Conservation (phyloP, 1,140 invertebrate species). For the Macrocentrus cingulum region DNA sequence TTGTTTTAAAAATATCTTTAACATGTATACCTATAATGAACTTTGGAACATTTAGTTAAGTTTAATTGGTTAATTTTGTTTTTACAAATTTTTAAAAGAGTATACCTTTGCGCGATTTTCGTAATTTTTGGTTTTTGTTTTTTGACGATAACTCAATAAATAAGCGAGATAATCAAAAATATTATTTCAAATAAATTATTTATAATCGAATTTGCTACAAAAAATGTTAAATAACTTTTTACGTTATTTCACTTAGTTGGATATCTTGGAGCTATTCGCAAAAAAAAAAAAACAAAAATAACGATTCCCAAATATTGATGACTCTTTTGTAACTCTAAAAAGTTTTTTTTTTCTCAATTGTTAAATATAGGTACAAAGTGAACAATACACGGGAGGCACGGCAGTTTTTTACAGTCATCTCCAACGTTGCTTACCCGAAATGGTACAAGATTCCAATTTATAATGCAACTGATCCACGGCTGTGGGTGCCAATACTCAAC, state of each 20-base stretch:
- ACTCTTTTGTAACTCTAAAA: neutral
- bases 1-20: neutral
- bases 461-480: slow-evolving; percentile 15
- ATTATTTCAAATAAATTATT: too few species aligned
- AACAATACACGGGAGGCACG: slow-evolving; percentile 30
- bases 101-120: too few species aligned
- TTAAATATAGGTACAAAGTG: slow-evolving; percentile 24
- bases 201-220: too few species aligned
- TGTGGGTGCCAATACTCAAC: slow-evolving; percentile 33
- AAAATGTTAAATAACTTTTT: neutral
- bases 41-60: neutral
- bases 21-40: neutral
- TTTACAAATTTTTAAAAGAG: too few species aligned
- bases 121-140: too few species aligned
- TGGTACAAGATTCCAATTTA: slow-evolving; percentile 23
- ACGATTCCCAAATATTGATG: too few species aligned
- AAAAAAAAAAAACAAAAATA: too few species aligned
- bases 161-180: too few species aligned
- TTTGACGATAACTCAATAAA: too few species aligned
- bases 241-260: neutral
- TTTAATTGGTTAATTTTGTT: too few species aligned
- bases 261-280: too few species aligned
- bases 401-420: slow-evolving; percentile 34
- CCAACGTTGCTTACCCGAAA: slow-evolving; percentile 24
- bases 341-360: too few species aligned